These are phyloP conservation scores for Toxotes jaculatrix DNA, from an alignment of 2,113 vertebrate species.

Conservation along the genomic window DNA sequence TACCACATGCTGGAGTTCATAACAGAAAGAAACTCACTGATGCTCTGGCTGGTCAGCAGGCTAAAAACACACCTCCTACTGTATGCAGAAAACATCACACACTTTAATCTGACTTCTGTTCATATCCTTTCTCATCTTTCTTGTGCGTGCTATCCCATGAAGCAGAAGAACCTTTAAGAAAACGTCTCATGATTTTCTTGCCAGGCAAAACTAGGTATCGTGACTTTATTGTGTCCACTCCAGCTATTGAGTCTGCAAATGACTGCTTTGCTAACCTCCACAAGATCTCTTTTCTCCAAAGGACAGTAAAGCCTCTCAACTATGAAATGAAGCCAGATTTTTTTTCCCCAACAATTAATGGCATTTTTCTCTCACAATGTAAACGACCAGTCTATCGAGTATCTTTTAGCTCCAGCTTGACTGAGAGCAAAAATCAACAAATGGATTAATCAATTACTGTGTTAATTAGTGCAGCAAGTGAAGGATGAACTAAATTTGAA, in stretches of 20 bases:
- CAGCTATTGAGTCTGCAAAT: constrained; percentile 51
- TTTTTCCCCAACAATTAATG: constrained; percentile 25
- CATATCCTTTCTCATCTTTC: not conserved
- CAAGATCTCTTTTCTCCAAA: constrained; percentile 54
- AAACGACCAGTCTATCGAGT: constrained; percentile 12
- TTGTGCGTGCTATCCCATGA: not conserved
- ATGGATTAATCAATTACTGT: constrained; percentile 17
- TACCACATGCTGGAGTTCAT: not conserved
- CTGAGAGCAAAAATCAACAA: constrained; percentile 12
- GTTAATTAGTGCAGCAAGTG: constrained; percentile 14
- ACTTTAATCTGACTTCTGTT: constrained; percentile 7
- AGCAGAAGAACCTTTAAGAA: constrained; percentile 2
- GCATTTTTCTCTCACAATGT: not conserved
- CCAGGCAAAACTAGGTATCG: not conserved
- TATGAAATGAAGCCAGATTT: constrained; percentile 52
- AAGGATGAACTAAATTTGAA: constrained; percentile 9
- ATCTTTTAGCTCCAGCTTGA: not conserved
- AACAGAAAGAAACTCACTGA: not conserved
- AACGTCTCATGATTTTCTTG: not conserved
- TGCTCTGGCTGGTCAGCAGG: not conserved
- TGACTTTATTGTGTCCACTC: constrained; percentile 18
- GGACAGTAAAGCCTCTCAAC: constrained; percentile 48
- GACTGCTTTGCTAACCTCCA: constrained; percentile 55
- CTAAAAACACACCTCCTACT: not conserved
- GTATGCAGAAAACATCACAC: not conserved